Evolutionary conservation across 2,797 vertebrate species (phyloP).

Genomic region (Euthynnus affinis): DNA sequence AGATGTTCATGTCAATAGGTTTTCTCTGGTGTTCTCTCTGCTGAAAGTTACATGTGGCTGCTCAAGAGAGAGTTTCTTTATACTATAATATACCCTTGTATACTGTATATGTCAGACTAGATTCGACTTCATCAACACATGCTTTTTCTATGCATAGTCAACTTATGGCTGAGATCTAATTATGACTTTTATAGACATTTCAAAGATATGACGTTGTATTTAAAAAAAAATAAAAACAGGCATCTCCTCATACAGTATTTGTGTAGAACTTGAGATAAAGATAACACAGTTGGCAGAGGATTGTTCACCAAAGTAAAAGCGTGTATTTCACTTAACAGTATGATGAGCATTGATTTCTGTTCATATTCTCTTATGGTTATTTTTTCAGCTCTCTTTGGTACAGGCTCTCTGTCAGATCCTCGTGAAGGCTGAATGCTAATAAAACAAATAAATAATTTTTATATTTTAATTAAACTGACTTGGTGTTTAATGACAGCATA

Average conservation of each 20-base stretch:
- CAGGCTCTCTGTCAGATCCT: too few species aligned
- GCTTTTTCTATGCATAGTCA: conserved; percentile 15
- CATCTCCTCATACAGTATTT: conserved; percentile 87
- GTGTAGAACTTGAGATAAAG: conserved; percentile 79
- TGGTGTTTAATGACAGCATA: too few species aligned
- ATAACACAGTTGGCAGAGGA: conserved; percentile 78
- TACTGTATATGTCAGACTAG: conserved; percentile 19
- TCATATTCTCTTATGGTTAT: too few species aligned
- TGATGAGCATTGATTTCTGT: conserved; percentile 63
- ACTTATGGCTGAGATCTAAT: not conserved
- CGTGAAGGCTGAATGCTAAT: too few species aligned
- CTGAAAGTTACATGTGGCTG: conserved; percentile 5
- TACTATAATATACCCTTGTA: conserved; percentile 6
- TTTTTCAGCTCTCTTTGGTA: too few species aligned
- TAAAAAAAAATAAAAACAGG: too few species aligned
- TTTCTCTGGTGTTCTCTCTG: conserved; percentile 13
- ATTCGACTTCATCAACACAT: conserved; percentile 50
- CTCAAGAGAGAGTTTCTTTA: conserved; percentile 23
- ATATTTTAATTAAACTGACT: not conserved
- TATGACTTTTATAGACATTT: conserved; percentile 68
- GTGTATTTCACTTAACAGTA: conserved; percentile 74
- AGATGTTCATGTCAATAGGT: conserved; percentile 32
- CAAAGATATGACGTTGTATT: conserved; percentile 81
- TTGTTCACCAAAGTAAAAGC: conserved; percentile 84
- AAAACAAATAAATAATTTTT: too few species aligned